A percentile compares a stretch with the other conserved stretches of the same genome.
These are phyloP conservation scores for Nibea albiflora DNA, from an alignment of 2,113 vertebrate genomes.

Conservation along the genomic window DNA sequence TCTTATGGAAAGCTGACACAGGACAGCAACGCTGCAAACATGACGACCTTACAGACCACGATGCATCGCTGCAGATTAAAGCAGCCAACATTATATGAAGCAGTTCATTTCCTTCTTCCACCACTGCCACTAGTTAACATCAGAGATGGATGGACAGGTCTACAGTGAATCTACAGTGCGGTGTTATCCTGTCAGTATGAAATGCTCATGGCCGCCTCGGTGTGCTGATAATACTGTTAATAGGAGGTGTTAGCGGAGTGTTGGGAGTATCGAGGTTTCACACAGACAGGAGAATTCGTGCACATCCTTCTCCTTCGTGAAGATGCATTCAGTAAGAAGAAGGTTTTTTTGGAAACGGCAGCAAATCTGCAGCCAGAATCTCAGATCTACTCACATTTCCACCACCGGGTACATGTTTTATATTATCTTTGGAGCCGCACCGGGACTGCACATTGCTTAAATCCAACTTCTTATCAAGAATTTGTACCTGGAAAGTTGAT, in stretches of 20 bases:
- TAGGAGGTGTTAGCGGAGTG: constrained; percentile 45
- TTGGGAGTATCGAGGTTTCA: constrained; percentile 7
- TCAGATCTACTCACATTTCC: constrained; percentile 91
- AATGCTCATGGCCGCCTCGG: constrained; percentile 55
- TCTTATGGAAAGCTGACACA: no score
- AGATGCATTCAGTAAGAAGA: constrained; percentile 54
- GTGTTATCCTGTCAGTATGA: not conserved
- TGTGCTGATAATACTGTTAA: constrained; percentile 42
- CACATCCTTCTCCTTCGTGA: constrained; percentile 49
- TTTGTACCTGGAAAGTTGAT: constrained; percentile 90
- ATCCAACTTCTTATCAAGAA: constrained; percentile 95
- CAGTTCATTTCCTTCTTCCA: not conserved
- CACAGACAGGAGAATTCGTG: constrained; percentile 61
- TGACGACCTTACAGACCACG: no score
- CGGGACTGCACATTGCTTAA: constrained; percentile 94
- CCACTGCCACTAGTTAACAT: not conserved
- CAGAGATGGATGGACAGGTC: not conserved
- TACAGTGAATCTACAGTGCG: not conserved
- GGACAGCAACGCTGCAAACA: no score
- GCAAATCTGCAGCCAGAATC: constrained; percentile 15
- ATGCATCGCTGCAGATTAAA: no score
- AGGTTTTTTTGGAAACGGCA: constrained; percentile 1
- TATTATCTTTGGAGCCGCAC: constrained; percentile 98
- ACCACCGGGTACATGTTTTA: constrained; percentile 94
- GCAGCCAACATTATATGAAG: no score